These are phyloP conservation scores for Furcifer pardalis DNA, from an alignment of 2,797 vertebrate genomes.

Conservation along the genomic window DNA sequence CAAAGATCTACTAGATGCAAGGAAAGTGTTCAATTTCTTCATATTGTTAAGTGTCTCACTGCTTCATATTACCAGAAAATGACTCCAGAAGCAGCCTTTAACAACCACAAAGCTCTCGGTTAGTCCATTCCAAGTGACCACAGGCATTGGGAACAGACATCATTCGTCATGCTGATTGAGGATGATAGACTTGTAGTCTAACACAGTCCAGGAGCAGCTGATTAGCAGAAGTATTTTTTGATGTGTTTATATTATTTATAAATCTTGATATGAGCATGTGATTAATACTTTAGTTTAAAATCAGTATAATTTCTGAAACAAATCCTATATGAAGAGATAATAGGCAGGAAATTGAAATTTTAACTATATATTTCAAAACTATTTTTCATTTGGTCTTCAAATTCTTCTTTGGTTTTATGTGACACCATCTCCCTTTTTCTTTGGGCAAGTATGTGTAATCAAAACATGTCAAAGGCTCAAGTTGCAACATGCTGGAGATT, in stretches of 20 bases:
- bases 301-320: neutral
- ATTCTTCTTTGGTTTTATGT: conserved; percentile 34
- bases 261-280: neutral
- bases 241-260: neutral
- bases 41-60: too few relatives aligned
- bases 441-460: conserved; percentile 46
- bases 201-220: too few relatives aligned
- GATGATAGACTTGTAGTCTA: too few relatives aligned
- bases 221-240: neutral
- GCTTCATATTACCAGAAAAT: too few relatives aligned
- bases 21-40: too few relatives aligned
- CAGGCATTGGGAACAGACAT: too few relatives aligned
- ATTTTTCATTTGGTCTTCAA: neutral
- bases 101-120: too few relatives aligned
- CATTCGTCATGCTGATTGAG: too few relatives aligned
- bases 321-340: neutral
- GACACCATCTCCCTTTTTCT: conserved; percentile 47
- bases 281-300: neutral
- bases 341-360: conserved; percentile 29
- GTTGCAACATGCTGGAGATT: conserved; percentile 40
- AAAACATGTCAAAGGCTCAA: conserved; percentile 7
- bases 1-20: too few relatives aligned
- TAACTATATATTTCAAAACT: conserved; percentile 21
- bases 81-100: too few relatives aligned
- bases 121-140: too few relatives aligned